Percentiles rank a stretch among this genome's conserved stretches.
These are phyloP conservation scores for Erebia epiphron DNA, from an alignment of 2,888 invertebrate species.

Conservation along the genomic window DNA sequence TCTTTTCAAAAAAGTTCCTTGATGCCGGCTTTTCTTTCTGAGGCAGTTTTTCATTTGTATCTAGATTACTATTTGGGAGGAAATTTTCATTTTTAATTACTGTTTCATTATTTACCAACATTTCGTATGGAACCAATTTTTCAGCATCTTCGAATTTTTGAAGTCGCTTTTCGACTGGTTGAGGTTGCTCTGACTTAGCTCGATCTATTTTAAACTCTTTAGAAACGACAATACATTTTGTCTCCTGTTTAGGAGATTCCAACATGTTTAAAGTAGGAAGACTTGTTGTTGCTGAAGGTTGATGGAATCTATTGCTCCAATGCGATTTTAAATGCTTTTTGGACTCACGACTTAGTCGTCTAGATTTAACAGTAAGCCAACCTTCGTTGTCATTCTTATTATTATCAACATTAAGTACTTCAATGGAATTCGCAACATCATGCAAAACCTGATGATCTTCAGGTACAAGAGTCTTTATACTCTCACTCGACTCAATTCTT, in stretches of 20 bases:
- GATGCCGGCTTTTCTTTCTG: not conserved
- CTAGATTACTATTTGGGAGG: not conserved
- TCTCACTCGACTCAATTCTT: slow-evolving; percentile 76
- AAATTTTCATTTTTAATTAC: slow-evolving; percentile 5
- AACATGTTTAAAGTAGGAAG: slow-evolving; percentile 87
- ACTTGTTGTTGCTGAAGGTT: slow-evolving; percentile 92
- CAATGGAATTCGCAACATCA: slow-evolving; percentile 70
- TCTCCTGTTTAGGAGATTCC: slow-evolving; percentile 75
- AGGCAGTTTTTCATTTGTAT: not conserved
- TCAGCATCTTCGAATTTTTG: slow-evolving; percentile 23
- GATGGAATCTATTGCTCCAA: slow-evolving; percentile 90
- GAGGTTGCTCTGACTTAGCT: slow-evolving; percentile 72
- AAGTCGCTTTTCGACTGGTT: slow-evolving; percentile 42
- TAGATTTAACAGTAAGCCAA: slow-evolving; percentile 94
- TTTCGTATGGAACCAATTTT: slow-evolving; percentile 14
- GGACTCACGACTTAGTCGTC: slow-evolving; percentile 83
- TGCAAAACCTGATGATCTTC: slow-evolving; percentile 58
- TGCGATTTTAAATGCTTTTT: slow-evolving; percentile 85
- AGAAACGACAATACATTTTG: slow-evolving; percentile 52
- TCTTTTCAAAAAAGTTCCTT: slow-evolving; percentile 29
- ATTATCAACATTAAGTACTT: slow-evolving; percentile 74
- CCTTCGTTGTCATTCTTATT: slow-evolving; percentile 85
- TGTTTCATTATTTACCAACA: slow-evolving; percentile 2
- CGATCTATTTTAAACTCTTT: slow-evolving; percentile 54
- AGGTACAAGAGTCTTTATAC: slow-evolving; percentile 76